A percentile compares a stretch with the other conserved stretches of the same genome.
These are phyloP conservation scores for Phengaris arion DNA, from an alignment of 2,888 invertebrate species.

Conservation along the genomic window DNA sequence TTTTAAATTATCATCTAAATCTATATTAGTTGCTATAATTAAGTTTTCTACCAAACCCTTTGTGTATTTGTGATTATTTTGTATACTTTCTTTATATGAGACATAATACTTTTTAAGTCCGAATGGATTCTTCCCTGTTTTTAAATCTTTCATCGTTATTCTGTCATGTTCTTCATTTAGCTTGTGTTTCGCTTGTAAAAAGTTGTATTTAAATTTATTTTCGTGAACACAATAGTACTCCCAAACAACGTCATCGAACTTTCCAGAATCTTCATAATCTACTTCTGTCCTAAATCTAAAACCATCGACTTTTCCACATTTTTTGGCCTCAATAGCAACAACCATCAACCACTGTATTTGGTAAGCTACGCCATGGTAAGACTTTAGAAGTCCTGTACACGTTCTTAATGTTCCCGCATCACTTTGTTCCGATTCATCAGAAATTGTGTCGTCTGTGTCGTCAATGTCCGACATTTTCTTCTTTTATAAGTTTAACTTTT, in stretches of 20 bases:
- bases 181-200: conserved; percentile 28
- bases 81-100: conserved; percentile 19
- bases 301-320: conserved; percentile 3
- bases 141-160: conserved; percentile 27
- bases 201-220: conserved; percentile 25
- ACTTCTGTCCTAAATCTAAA: conserved; percentile 30
- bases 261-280: conserved; percentile 26
- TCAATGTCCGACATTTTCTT: neutral
- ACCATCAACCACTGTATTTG: conserved; percentile 31
- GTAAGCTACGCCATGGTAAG: conserved; percentile 29
- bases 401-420: neutral
- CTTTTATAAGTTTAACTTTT: neutral
- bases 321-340: conserved; percentile 27
- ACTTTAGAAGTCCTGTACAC: conserved; percentile 27
- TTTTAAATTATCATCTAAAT: conserved; percentile 15
- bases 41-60: neutral
- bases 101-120: conserved; percentile 26
- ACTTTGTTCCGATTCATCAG: neutral
- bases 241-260: conserved; percentile 31
- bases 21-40: conserved; percentile 18
- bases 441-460: neutral
- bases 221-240: conserved; percentile 10
- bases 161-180: conserved; percentile 14
- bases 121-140: conserved; percentile 8
- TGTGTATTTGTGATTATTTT: conserved; percentile 5